Evolutionary conservation across 2,113 vertebrate species (phyloP).

Genomic region (Pollimyrus isidori): DNA sequence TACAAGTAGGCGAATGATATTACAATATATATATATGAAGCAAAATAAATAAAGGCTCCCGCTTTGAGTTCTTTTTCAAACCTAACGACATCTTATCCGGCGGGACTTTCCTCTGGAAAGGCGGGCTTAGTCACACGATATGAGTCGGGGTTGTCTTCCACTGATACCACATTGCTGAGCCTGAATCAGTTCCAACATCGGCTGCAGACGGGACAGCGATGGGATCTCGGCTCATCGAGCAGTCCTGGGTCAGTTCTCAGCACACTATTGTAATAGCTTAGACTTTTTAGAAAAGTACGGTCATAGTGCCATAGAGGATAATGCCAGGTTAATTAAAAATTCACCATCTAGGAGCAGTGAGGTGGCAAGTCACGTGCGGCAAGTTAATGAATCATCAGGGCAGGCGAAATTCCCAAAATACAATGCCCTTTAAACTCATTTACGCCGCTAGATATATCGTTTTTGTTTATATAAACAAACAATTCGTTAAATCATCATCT

Average conservation of each 20-base stretch:
- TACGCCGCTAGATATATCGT: background rate
- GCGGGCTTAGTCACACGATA: slow-evolving; percentile 7
- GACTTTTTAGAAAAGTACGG: background rate
- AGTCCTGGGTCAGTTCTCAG: background rate
- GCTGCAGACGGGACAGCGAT: background rate
- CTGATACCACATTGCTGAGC: background rate
- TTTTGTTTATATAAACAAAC: background rate
- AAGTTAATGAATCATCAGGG: background rate
- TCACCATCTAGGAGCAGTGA: background rate
- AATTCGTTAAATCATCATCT: background rate
- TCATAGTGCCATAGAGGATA: background rate
- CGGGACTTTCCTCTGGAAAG: slow-evolving; percentile 17
- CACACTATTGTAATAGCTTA: background rate
- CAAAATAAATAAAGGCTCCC: background rate
- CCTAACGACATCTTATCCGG: slow-evolving; percentile 12
- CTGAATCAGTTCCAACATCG: slow-evolving; percentile 1
- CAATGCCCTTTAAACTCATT: background rate
- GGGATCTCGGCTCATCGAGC: background rate
- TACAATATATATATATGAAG: background rate
- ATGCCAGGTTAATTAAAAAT: background rate
- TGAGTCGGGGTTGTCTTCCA: background rate
- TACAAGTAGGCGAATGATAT: background rate
- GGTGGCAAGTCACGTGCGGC: background rate
- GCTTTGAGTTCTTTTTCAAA: background rate
- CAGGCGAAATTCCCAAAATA: background rate